Base-by-base conservation (phyloP, 1,140 invertebrate species). In the Dinoponera quadriceps region DNA sequence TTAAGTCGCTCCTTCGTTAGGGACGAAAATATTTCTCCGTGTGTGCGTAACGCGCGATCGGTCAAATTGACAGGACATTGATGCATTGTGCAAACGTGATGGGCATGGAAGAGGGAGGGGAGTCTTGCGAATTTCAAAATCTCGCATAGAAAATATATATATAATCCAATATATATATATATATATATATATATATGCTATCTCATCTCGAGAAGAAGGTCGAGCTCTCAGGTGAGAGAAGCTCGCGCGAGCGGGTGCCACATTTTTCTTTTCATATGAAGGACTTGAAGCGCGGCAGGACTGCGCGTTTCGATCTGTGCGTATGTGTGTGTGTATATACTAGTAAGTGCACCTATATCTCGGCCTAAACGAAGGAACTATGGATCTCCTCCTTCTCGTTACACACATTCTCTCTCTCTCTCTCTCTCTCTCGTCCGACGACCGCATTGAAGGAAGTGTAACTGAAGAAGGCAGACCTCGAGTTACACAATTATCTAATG, bases 141-240 rank as follows among this genome's bases (percentile, higher is more conserved):
- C 63, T 88, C 22, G 49, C 75, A 51, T 87, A 85, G 77, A 88
- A 87, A 88, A 87, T 87, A 88, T 87, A 88, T 88, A 33, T 74
- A 20, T 86, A 63, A 80, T 84, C 62, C 25, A 66, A 38, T 63
- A n/a, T n/a, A n/a, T n/a, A n/a, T n/a, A n/a, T n/a, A n/a, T 7
- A 7, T 78, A 55, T 48, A 49, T 22, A 29, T 68, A 77, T n/a
- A 75, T 62, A 84, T 87, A 83, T 84, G 77, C 25, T 83, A 44
- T 82, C 27, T 87, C 16, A 13, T 49, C 60, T 33, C n/a, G 38
- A 38, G 54, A 66, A 75, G 73, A 51, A 75, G 73, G 44, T 86
- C 86, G 84, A 87, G 71, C 86, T 81, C 85, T 85, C 78, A 78
- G 33, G 66, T 87, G 49, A 83, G 20, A 77, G 51, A 87, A 86